These are phyloP conservation scores for Phaethornis superciliosus DNA, from an alignment of 2,113 vertebrate genomes.

Conservation along the genomic window DNA sequence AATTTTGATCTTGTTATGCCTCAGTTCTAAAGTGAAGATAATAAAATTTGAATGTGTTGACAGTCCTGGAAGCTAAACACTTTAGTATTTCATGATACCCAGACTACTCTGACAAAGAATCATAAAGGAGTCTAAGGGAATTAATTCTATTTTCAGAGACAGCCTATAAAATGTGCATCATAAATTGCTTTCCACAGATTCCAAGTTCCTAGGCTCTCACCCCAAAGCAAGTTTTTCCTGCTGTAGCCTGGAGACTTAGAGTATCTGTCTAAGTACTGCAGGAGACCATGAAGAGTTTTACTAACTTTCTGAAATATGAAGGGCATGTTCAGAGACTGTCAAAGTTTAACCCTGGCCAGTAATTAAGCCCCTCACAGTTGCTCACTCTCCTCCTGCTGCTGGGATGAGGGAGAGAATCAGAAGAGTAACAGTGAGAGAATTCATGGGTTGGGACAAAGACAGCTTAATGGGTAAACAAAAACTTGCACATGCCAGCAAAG, in stretches of 20 bases:
- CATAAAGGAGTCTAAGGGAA: neutral
- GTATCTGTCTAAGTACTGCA: neutral
- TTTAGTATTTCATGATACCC: neutral
- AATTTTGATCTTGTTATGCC: neutral
- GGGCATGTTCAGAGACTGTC: neutral
- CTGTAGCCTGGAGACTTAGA: neutral
- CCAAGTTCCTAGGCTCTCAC: neutral
- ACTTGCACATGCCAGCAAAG: too few species aligned
- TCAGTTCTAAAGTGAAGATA: neutral
- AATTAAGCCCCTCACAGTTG: fast-evolving
- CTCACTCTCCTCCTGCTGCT: fast-evolving
- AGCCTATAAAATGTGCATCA: neutral
- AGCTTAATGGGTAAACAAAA: too few species aligned
- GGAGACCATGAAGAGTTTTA: neutral
- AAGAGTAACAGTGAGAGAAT: too few species aligned
- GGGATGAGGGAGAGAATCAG: too few species aligned
- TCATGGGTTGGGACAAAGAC: too few species aligned
- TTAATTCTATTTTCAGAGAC: neutral
- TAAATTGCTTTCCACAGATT: neutral
- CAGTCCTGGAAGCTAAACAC: neutral
- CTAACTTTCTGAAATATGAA: neutral
- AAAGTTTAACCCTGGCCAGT: fast-evolving
- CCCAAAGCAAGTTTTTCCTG: neutral
- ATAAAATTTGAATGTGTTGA: neutral
- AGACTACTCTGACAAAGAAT: neutral